Evolutionary conservation across 1,140 invertebrate genomes (phyloP), one percentile per base, ranked within the genome.

Genomic region (Lepidurus packardi): DNA sequence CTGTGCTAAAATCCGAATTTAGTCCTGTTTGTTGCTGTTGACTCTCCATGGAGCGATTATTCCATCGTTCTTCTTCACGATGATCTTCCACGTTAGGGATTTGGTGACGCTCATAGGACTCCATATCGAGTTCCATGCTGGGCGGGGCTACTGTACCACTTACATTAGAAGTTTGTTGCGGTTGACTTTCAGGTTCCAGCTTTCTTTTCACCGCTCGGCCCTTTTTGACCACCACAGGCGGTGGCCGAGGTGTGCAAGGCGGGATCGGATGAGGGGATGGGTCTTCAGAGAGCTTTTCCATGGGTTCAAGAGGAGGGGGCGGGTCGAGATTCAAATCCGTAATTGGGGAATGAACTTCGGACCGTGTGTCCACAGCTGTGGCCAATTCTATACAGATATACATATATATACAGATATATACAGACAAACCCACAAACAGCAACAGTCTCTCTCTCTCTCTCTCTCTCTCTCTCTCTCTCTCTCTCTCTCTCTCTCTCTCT

Each of bases 21-120:
- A 65, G 8, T 7, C 16, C 53, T 65, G 53, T 16, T 65, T 65
- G 53, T 16, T 92, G 90, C 21, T 65, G 53, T 16, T 92, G 90
- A 0, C 86, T 85, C 78, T 87, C 80, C 7, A 2, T 88, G 86
- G 7, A 89, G 88, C 41, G 4, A 65, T 77, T 74, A n/a, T 80
- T 79, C 73, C 78, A 74, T 73, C 44, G 53, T 43, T 83, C 80
- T 73, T 82, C 81, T 24, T 82, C 83, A 0, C 95, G 95, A 65
- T 97, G 86, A 86, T 98, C 95, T 84, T 97, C 96, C 25, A 95
- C 96, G 95, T 97, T 98, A 13, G 94, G 95, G 82, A 96, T 94
- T 85, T 98, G 95, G 80, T 97, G 86, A 82, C 97, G 95, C 84
- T 95, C 94, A 0, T 96, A 94, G 0, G 92, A 92, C 3, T 91